Evolutionary conservation across 2,797 vertebrate species (phyloP).

Genomic region (Manis crassicaudata): DNA sequence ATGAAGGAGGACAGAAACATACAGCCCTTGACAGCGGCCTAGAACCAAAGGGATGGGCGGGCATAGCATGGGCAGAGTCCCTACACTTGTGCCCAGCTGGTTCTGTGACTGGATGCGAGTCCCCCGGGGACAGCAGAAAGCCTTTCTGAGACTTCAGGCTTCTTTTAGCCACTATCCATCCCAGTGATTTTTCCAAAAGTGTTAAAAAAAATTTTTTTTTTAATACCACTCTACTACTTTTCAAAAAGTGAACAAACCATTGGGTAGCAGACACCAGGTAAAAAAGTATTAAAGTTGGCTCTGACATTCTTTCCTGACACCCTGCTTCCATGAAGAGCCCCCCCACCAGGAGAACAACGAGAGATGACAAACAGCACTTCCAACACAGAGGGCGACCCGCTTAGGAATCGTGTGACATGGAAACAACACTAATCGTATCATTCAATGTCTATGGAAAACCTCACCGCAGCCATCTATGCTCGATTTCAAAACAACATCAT

Average conservation of each 20-base stretch:
- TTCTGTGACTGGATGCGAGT: constrained; percentile 17
- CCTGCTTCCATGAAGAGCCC: background rate
- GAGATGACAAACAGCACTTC: background rate
- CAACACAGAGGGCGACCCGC: background rate
- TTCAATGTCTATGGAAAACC: background rate
- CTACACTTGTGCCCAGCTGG: background rate
- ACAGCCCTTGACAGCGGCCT: background rate
- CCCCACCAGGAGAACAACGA: background rate
- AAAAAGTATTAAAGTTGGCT: background rate
- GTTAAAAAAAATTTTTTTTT: background rate
- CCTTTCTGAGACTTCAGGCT: constrained; percentile 16
- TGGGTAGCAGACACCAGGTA: background rate
- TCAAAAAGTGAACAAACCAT: background rate
- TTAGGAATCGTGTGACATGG: background rate
- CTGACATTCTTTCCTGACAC: background rate
- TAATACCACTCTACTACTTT: background rate
- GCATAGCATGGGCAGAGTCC: background rate
- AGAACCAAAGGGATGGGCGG: background rate
- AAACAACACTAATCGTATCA: background rate
- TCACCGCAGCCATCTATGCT: background rate
- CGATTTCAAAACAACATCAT: constrained; percentile 40
- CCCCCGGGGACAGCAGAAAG: constrained; percentile 31
- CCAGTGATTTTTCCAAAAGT: constrained; percentile 1
- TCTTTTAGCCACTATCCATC: background rate
- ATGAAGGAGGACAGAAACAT: no score